Evolutionary conservation across 2,797 vertebrate species (phyloP).

Genomic region (Cirrhinus molitorella): DNA sequence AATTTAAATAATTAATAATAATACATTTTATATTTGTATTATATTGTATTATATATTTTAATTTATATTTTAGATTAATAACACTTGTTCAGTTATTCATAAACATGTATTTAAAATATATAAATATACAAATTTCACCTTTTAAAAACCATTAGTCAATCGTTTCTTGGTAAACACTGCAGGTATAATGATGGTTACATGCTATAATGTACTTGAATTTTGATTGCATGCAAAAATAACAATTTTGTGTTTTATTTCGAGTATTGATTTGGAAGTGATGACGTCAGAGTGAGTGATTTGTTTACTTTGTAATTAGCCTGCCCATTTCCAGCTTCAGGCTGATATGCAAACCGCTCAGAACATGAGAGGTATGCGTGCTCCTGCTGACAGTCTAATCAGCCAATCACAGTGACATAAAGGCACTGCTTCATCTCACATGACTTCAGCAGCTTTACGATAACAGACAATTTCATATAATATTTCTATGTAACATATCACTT

Average conservation of each 20-base stretch:
- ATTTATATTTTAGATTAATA: background rate
- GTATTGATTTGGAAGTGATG: background rate
- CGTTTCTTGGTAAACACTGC: background rate
- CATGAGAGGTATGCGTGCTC: background rate
- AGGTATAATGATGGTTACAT: background rate
- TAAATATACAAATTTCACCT: background rate
- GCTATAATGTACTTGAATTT: background rate
- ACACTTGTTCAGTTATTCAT: background rate
- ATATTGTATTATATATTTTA: too few relatives aligned
- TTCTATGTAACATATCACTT: background rate
- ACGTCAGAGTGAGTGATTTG: background rate
- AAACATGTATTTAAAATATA: background rate
- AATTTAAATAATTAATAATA: background rate
- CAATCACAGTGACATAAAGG: conserved; percentile 9
- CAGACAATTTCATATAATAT: background rate
- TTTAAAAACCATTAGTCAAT: background rate
- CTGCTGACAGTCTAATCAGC: conserved; percentile 7
- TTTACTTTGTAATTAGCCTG: conserved; percentile 3
- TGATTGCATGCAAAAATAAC: background rate
- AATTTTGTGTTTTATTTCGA: background rate
- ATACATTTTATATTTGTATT: background rate
- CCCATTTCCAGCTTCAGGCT: conserved; percentile 10
- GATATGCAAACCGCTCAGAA: background rate
- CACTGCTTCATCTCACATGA: conserved; percentile 47
- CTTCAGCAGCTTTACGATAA: conserved; percentile 53